A percentile compares a stretch with the other conserved stretches of the same genome.
phyloP scores from a whole-genome alignment of 2,113 vertebrate species.

The Serinus canaria region DNA sequence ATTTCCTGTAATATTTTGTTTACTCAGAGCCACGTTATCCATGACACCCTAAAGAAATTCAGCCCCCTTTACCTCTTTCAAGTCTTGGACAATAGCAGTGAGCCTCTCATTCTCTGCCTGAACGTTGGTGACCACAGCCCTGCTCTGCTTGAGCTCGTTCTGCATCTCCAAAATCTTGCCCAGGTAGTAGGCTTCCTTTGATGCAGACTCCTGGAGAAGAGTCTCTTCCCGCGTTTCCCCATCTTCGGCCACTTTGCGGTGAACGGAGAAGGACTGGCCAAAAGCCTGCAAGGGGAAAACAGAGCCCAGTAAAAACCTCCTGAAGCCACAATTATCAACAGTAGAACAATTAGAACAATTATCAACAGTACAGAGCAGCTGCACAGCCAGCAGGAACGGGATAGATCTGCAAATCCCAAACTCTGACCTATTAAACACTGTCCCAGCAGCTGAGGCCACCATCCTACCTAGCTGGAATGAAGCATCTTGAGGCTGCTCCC shows the following conservation, averaged over 20 bases:
- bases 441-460: neutral
- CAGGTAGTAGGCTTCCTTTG: slow-evolving; percentile 93
- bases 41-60: neutral
- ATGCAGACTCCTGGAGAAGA: slow-evolving; percentile 92
- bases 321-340: neutral
- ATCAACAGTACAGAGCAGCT: neutral
- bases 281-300: slow-evolving; percentile 83
- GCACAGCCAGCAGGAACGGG: neutral
- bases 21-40: neutral
- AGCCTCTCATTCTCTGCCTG: slow-evolving; percentile 91
- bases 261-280: slow-evolving; percentile 93
- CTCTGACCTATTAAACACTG: neutral
- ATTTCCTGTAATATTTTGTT: neutral
- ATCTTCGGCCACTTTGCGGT: slow-evolving; percentile 96
- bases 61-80: slow-evolving; percentile 86
- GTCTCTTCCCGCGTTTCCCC: slow-evolving; percentile 95
- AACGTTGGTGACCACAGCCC: slow-evolving; percentile 82
- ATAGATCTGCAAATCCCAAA: neutral
- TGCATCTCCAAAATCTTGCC: slow-evolving; percentile 91
- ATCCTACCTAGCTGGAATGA: neutral
- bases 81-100: slow-evolving; percentile 80
- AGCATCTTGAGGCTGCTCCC: neutral
- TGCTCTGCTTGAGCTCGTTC: slow-evolving; percentile 86
- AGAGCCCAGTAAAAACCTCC: neutral
- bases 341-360: neutral